Evolutionary conservation across 2,113 vertebrate species (phyloP).

Genomic region (Silurus glanis): DNA sequence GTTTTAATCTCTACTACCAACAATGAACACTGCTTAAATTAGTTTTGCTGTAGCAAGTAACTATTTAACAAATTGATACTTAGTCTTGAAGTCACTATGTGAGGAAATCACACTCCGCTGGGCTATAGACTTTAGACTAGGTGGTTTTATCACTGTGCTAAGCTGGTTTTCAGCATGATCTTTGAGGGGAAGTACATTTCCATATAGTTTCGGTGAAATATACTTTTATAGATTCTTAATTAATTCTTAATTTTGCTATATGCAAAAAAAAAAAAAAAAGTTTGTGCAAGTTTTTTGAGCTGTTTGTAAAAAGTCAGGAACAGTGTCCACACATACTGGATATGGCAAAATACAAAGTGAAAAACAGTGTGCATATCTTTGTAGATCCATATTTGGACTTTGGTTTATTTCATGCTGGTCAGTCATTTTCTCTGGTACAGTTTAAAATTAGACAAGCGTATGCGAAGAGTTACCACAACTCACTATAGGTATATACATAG

Average conservation of each 20-base stretch:
- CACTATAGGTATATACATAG: neutral
- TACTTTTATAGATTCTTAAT: neutral
- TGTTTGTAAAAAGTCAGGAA: neutral
- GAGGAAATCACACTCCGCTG: neutral
- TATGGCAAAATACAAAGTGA: neutral
- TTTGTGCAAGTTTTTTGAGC: neutral
- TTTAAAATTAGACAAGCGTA: neutral
- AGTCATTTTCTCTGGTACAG: neutral
- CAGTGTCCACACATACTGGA: neutral
- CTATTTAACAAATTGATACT: neutral
- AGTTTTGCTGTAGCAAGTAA: neutral
- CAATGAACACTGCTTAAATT: neutral
- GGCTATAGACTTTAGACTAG: neutral
- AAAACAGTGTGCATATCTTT: neutral
- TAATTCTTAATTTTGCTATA: neutral
- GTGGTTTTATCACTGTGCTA: neutral
- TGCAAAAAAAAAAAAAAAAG: neutral
- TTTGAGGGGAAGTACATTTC: neutral
- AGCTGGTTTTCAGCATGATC: neutral
- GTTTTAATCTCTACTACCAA: neutral
- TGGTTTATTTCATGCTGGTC: neutral
- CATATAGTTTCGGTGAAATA: neutral
- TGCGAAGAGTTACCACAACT: neutral
- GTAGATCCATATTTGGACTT: neutral
- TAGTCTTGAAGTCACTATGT: neutral